These are phyloP conservation scores for Chondrosia reniformis DNA, from an alignment of 37 sponge, comb jelly and placozoan species.

Conservation along the genomic window DNA sequence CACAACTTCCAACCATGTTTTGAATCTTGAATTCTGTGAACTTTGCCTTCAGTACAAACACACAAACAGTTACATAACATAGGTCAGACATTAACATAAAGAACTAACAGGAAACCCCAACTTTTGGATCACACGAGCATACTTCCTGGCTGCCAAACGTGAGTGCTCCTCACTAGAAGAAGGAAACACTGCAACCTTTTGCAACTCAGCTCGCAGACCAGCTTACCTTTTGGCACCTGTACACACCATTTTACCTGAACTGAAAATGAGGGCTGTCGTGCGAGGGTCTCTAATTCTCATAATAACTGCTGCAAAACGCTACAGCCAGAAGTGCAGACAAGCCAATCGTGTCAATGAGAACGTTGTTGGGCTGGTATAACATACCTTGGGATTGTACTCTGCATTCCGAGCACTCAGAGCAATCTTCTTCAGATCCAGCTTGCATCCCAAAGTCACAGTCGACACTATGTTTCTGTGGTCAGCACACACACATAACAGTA, in stretches of 20 bases:
- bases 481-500: background rate
- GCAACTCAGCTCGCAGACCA: conserved; percentile 2
- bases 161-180: conserved; percentile 91
- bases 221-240: conserved; percentile 96
- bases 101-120: conserved; percentile 86
- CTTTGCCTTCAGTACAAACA: conserved; percentile 60
- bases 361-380: background rate
- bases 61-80: background rate
- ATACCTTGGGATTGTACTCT: conserved; percentile 97
- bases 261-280: conserved; percentile 97
- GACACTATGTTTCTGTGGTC: conserved; percentile 92
- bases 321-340: background rate
- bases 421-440: conserved; percentile 92
- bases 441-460: conserved; percentile 93
- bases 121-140: conserved; percentile 98
- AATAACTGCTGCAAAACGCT: conserved; percentile 99
- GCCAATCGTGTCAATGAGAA: background rate
- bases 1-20: conserved; percentile 99
- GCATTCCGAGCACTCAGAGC: conserved; percentile 98
- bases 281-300: conserved; percentile 98
- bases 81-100: background rate
- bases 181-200: background rate
- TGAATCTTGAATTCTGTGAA: conserved; percentile 97
- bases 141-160: conserved; percentile 95
- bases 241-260: conserved; percentile 99